Base-by-base conservation (phyloP, 2,113 vertebrate genomes). In the Donacobius atricapilla region DNA sequence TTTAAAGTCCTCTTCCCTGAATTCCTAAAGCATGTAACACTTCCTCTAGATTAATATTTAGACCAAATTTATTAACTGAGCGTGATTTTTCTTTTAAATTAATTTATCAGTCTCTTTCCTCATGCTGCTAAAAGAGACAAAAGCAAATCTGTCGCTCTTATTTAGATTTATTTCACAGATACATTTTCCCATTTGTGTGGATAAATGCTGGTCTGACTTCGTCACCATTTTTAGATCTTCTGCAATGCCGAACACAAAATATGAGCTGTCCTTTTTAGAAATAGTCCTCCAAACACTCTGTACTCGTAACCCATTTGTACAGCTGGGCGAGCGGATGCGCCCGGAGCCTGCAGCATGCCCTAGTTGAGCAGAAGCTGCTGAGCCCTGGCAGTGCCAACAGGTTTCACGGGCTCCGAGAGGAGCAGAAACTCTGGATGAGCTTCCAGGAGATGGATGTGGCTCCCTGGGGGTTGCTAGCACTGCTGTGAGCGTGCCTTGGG, bases 401-500 rank as follows among this genome's bases (percentile, higher is more conserved):
- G 47, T 75, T 51, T 9, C 2, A 0, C 23, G 45, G 73, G 3
- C 69, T 83, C 12, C 1, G 66, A 24, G 60, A 65, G 87, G 51
- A 40, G 53, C 47, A 18, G 18, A 9, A 15, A 12, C 0, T 0
- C 31, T 37, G 9, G 72, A 2, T 39, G 63, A 70, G 40, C n/a
- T 21, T 27, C 60, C 65, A 35, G 50, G 23, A 60, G 50, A 2
- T 21, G 54, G 44, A 8, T 35, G 10, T 31, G 81, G 10, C 42
- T 86, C 24, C 15, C 37, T 21, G 56, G 23, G 6, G 35, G 40
- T 5, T 12, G 69, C 0, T 47, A 0, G 3, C 9, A 0, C 40
- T 2, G 2, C 28, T 14, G 20, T 1, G 45, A 24, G 35, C 0
- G 1, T 20, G 20, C 24, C 1, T 40, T 10, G 6, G 6, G 9